These are phyloP conservation scores for Phoenoteleia sp. DNA, from an alignment of 2,888 invertebrate genomes.

Conservation along the genomic window DNA sequence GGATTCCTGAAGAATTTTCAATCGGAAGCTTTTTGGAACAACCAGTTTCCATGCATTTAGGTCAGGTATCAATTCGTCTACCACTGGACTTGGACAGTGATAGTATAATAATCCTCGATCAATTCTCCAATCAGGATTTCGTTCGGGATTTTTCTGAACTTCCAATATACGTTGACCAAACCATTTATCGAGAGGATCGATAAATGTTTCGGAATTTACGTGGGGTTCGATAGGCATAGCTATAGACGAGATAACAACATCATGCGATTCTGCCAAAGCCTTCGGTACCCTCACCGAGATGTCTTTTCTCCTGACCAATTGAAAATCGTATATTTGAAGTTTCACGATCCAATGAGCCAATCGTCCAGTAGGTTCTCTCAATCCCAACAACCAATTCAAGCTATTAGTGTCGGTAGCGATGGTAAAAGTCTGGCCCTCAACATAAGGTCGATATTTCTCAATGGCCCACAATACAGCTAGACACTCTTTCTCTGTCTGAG, in stretches of 20 bases:
- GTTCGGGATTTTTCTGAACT: conserved; percentile 9
- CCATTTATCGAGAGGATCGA: neutral
- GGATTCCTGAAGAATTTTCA: neutral
- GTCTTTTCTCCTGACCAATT: neutral
- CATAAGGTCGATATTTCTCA: conserved; percentile 2
- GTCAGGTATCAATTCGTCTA: conserved; percentile 9
- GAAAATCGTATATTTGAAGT: neutral
- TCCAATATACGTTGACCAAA: neutral
- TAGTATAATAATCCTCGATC: neutral
- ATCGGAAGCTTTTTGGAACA: neutral
- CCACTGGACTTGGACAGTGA: neutral
- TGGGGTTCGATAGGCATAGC: neutral
- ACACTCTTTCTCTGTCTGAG: conserved; percentile 6
- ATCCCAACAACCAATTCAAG: neutral
- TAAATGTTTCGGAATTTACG: neutral
- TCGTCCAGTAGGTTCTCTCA: neutral
- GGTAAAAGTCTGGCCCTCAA: neutral
- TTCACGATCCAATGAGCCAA: conserved; percentile 14
- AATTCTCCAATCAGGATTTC: conserved; percentile 22
- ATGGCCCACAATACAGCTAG: conserved; percentile 1
- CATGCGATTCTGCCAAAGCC: neutral
- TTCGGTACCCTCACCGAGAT: neutral
- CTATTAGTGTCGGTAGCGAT: conserved; percentile 11
- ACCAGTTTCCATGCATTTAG: conserved; percentile 31
- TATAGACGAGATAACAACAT: too few species aligned